phyloP scores from a whole-genome alignment of 2,888 invertebrate species.

The Ctenicera cuprea region DNA sequence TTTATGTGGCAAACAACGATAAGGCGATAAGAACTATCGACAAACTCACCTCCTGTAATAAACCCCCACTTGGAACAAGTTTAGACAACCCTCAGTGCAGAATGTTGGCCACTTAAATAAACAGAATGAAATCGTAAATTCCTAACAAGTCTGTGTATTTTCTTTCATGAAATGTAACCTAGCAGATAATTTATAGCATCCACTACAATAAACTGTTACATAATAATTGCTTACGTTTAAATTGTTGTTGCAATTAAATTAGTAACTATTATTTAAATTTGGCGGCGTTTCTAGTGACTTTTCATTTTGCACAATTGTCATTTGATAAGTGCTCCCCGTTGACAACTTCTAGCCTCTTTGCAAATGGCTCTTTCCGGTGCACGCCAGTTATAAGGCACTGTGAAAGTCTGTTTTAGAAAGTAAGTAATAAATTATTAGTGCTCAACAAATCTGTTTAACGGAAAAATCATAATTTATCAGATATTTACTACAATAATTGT shows the following conservation, averaged over 20 bases:
- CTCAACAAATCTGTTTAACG: background rate
- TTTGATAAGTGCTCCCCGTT: background rate
- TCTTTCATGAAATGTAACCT: too few species aligned
- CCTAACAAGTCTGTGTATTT: too few species aligned
- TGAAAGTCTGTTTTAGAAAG: constrained; percentile 60
- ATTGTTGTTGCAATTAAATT: too few species aligned
- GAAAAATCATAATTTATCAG: background rate
- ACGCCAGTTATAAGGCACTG: constrained; percentile 68
- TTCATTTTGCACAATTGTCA: background rate
- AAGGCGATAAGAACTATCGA: constrained; percentile 53
- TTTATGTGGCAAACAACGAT: constrained; percentile 50
- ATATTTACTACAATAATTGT: background rate
- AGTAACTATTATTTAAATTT: background rate
- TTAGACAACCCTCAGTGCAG: constrained; percentile 31
- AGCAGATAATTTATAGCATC: background rate
- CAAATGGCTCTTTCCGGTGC: constrained; percentile 73
- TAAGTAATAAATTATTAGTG: constrained; percentile 41
- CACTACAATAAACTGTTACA: background rate
- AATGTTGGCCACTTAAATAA: background rate
- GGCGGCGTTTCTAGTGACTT: background rate
- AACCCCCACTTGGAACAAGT: constrained; percentile 37
- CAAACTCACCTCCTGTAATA: constrained; percentile 51
- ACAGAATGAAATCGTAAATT: background rate
- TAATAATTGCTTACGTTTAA: background rate
- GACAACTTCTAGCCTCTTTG: constrained; percentile 47